Percentiles rank a stretch among this genome's conserved stretches.
Evolutionary conservation across 2,888 invertebrate genomes (phyloP).

Genomic region (Melitaea athalia): DNA sequence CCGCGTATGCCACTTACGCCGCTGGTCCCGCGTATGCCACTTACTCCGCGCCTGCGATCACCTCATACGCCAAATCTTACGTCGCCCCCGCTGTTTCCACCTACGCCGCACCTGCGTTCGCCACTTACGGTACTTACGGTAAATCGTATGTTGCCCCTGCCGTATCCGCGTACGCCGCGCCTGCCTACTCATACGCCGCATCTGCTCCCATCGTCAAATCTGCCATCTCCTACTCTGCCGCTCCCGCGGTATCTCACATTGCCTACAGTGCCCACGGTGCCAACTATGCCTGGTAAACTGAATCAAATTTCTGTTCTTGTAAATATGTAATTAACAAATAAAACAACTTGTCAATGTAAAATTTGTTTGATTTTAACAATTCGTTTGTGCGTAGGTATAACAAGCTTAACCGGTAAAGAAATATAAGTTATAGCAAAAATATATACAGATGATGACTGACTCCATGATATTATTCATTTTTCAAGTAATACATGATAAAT

Average conservation of each 20-base stretch:
- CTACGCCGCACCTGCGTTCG: conserved; percentile 35
- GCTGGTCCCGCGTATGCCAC: conserved; percentile 12
- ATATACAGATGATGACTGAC: no score
- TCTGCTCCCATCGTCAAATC: conserved; percentile 66
- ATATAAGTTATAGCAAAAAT: no score
- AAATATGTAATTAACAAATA: conserved; percentile 32
- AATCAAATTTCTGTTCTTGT: conserved; percentile 28
- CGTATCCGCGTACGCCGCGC: conserved; percentile 47
- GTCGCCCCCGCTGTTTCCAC: conserved; percentile 51
- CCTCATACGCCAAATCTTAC: conserved; percentile 50
- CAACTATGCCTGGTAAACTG: conserved; percentile 84
- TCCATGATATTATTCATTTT: no score
- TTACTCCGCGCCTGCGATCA: conserved; percentile 56
- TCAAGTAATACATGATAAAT: no score
- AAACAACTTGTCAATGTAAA: conserved; percentile 27
- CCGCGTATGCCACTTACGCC: conserved; percentile 47
- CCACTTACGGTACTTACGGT: neutral
- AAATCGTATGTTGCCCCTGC: conserved; percentile 38
- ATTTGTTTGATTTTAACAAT: conserved; percentile 7
- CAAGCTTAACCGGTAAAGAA: no score
- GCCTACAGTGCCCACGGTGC: conserved; percentile 85
- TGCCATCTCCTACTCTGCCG: conserved; percentile 79
- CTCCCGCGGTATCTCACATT: conserved; percentile 73
- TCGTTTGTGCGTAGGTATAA: no score
- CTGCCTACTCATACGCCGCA: conserved; percentile 53